These are phyloP conservation scores for Uria aalge DNA, from an alignment of 2,113 vertebrate genomes.

Conservation along the genomic window DNA sequence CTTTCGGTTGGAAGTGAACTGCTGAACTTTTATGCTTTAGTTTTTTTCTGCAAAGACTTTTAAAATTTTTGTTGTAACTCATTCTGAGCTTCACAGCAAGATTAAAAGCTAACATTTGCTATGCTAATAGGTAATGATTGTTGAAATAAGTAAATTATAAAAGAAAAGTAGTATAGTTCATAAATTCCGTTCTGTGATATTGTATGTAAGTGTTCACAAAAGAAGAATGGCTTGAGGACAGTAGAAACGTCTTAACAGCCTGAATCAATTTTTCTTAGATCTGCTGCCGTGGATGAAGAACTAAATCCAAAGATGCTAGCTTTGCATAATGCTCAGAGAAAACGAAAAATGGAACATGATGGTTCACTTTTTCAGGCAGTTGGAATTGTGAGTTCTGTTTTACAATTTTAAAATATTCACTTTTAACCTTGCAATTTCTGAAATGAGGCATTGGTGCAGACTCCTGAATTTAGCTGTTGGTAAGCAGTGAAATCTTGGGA, in stretches of 20 bases:
- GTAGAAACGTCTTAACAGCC: constrained; percentile 54
- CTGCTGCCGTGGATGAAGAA: constrained; percentile 79
- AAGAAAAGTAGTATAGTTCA: not conserved
- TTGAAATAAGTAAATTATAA: not conserved
- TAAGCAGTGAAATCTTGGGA: not conserved
- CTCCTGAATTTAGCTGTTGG: not conserved
- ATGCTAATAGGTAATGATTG: not conserved
- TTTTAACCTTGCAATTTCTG: constrained; percentile 54
- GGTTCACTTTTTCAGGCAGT: constrained; percentile 84
- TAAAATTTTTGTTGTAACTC: not conserved
- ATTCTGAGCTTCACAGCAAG: not conserved
- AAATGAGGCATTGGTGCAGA: constrained; percentile 8
- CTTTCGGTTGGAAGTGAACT: not conserved
- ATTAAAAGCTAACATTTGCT: constrained; percentile 25
- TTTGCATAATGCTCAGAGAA: constrained; percentile 88
- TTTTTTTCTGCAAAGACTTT: not conserved
- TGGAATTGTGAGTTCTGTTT: constrained; percentile 85
- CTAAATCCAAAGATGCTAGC: constrained; percentile 82
- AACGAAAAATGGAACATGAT: constrained; percentile 89
- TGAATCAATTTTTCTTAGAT: constrained; percentile 75
- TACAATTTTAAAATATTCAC: constrained; percentile 56
- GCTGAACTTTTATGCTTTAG: not conserved
- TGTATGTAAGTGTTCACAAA: constrained; percentile 20
- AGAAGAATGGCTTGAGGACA: constrained; percentile 24
- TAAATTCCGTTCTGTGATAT: constrained; percentile 29